Evolutionary conservation across 2,797 vertebrate genomes (phyloP), one percentile per base, ranked within the genome.

Genomic region (Synaphobranchus kaupii): DNA sequence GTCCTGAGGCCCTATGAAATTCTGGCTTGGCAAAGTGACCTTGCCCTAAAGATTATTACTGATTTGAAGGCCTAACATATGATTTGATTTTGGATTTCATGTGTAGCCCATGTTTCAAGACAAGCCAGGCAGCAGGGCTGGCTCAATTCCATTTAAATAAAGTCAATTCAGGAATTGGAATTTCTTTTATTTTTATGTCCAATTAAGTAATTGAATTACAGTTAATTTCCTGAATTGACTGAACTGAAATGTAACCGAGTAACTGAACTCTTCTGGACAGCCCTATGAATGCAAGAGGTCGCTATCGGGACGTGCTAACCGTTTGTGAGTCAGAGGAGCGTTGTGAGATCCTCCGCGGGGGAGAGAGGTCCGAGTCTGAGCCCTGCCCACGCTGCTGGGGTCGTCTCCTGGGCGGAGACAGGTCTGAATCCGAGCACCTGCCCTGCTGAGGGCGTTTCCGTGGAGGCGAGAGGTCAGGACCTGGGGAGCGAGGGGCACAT

Each of bases 341-440:
- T 5, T 17, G 60, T 1, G 20, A 17, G n/a, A 22, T 28, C 85
- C 82, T 89, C 44, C 92, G 92, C 4, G 94, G 93, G 8, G 94
- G 92, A 20, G 92, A 95, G 0, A 92, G 94, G 92, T 96, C 95
- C 0, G 96, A 95, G 84, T 95, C 95, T 20, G 95, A 96, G 44
- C 20, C 87, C 0, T 0, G 85, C 39, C 58, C 89, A 39, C 34
- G 58, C 86, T 90, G 90, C 87, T 89, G 91, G 73, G 91, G 89
- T 1, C n/a, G 58, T 84, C 92, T 95, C 87, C 96, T 94, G 0
- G 96, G 96, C 28, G 97, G 96, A n/a, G 96, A 98, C 0, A 96
- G 93, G 88, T 96, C 95, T 0, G 94, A 95, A 88, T 95, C 96
- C 2, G 95, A 95, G 84, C 87, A 89, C 31, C 31, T 58, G 17